Evolutionary conservation across 2,797 vertebrate genomes (phyloP).

Genomic region (Mionectes olivaceus): DNA sequence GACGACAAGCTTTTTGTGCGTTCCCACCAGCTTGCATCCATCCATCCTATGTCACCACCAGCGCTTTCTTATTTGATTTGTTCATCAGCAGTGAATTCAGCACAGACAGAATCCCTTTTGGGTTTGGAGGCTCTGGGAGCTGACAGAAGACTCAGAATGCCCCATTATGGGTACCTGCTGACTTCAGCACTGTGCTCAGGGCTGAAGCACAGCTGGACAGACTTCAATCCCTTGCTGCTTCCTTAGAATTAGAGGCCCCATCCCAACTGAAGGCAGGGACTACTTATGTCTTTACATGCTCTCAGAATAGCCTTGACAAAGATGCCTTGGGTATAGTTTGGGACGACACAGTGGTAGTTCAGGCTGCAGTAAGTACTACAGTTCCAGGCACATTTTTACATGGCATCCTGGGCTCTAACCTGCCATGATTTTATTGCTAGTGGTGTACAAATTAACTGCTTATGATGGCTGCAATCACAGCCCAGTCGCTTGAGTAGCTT

Average conservation of each 20-base stretch:
- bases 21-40: neutral
- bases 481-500: neutral
- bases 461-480: neutral
- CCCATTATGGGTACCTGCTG: neutral
- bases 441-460: neutral
- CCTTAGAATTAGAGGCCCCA: neutral
- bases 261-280: neutral
- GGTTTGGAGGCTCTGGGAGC: neutral
- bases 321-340: neutral
- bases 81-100: neutral
- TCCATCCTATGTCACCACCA: neutral
- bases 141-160: neutral
- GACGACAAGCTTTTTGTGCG: neutral
- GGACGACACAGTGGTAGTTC: neutral
- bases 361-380: neutral
- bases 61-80: neutral
- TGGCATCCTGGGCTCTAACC: fast-evolving
- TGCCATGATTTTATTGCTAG: neutral
- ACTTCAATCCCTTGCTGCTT: neutral
- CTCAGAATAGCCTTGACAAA: neutral
- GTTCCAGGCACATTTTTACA: neutral
- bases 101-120: neutral
- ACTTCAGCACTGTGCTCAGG: neutral
- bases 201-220: neutral
- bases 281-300: neutral